Conservation (phyloP, 2,797 vertebrate genomes). For the Dendrocincla fuliginosa region DNA sequence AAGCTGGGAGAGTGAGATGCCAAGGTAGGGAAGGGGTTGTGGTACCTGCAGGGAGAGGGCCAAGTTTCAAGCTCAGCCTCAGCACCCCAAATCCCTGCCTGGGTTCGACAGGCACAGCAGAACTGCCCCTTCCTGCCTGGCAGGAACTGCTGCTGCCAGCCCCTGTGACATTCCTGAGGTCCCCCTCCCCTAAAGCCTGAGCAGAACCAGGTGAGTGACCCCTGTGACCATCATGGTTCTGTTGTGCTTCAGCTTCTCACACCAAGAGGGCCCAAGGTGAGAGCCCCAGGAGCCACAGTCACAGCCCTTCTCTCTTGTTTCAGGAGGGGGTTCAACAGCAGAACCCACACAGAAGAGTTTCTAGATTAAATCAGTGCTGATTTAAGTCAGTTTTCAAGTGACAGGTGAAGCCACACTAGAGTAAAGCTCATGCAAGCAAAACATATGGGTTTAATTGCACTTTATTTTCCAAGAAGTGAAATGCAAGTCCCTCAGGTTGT, state of each 20-base stretch:
- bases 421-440: neutral
- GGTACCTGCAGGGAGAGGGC: neutral
- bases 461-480: constrained; percentile 55
- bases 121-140: neutral
- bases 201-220: rapidly evolving
- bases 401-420: neutral
- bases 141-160: neutral
- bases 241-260: neutral
- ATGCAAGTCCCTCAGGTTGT: neutral
- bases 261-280: rapidly evolving
- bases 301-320: too few species aligned
- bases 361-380: rapidly evolving
- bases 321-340: neutral
- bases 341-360: rapidly evolving
- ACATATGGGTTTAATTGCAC: constrained; percentile 44
- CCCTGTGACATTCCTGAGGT: rapidly evolving
- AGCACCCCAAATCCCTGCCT: too few species aligned
- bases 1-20: rapidly evolving
- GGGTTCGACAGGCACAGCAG: too few species aligned
- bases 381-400: neutral
- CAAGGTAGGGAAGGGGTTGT: rapidly evolving
- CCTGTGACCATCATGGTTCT: rapidly evolving
- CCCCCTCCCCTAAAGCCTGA: neutral
- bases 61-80: neutral
- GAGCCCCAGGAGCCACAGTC: neutral